These are phyloP conservation scores for Neopelma chrysocephalum DNA, from an alignment of 2,797 vertebrate genomes.

Conservation along the genomic window DNA sequence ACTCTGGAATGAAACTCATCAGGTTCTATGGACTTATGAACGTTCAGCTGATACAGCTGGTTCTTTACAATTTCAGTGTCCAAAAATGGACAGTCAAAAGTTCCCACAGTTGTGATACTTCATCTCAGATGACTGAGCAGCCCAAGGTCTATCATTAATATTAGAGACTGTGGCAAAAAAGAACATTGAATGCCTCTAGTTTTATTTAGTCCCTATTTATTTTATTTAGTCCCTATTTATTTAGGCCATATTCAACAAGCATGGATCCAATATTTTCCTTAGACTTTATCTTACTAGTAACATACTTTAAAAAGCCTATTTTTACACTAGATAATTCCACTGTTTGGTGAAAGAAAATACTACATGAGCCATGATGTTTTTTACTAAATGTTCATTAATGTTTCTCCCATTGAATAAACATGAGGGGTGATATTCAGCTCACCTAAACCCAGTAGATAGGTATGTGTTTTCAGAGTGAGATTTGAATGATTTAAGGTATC, in stretches of 20 bases:
- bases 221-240: neutral
- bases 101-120: neutral
- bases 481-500: neutral
- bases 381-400: neutral
- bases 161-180: neutral
- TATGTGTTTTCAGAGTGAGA: neutral
- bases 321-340: neutral
- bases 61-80: neutral
- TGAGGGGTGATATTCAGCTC: neutral
- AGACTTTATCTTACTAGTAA: neutral
- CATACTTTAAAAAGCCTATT: neutral
- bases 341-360: neutral
- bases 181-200: accelerated
- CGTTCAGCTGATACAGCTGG: neutral
- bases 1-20: neutral
- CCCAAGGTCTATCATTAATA: neutral
- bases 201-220: neutral
- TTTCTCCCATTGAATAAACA: neutral
- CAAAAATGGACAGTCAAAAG: neutral
- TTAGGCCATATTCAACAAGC: neutral
- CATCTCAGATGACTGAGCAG: neutral
- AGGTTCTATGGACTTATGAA: neutral
- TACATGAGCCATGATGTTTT: neutral
- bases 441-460: neutral
- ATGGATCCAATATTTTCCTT: neutral